Base-by-base conservation (phyloP, 1,140 invertebrate species). In the Hirudo medicinalis region DNA sequence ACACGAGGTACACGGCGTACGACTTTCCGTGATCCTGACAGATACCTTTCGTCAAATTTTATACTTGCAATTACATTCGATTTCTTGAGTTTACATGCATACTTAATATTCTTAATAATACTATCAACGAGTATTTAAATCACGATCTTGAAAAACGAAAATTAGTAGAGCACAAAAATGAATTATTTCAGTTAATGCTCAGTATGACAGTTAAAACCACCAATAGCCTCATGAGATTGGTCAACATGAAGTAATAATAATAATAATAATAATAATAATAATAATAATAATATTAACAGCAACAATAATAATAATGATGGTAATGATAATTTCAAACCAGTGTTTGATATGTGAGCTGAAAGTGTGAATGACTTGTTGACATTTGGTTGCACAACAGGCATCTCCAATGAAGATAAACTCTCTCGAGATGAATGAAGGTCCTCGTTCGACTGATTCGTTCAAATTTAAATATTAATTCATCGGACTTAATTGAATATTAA, bases 1-100 rank as follows among this genome's bases (percentile, higher is more conserved):
- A 86, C 25, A 95, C 87, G 0, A 91, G 90, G 81, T 96, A 96
- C 71, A 94, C 89, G 0, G 91, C 92, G 80, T 91, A 94, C 0
- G 89, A 87, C 72, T 85, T 83, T 77, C 89, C 89, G 8, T 90
- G 89, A 75, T 91, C 89, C 77, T 87, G 87, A 15, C 89, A 87
- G 54, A 91, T 81, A 66, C 87, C 88, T 87, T 76, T 80, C 75
- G 27, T 25, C 68, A 53, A 70, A 11, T 66, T 54, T 73, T 54
- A 8, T 17, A 20, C 17, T n/a, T 69, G 32, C n/a, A n/a, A n/a
- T n/a, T n/a, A n/a, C n/a, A n/a, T n/a, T n/a, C n/a, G n/a, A n/a
- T 25, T 69, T 36, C 49, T 19, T 72, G 11, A 49, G 43, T 49
- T 63, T 63, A 20, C 29, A 25, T 60, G 15, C 27, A 22, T 60